These are phyloP conservation scores for Henricia sp. DNA, from an alignment of 53 echinoderm and acorn worm species.

Conservation along the genomic window DNA sequence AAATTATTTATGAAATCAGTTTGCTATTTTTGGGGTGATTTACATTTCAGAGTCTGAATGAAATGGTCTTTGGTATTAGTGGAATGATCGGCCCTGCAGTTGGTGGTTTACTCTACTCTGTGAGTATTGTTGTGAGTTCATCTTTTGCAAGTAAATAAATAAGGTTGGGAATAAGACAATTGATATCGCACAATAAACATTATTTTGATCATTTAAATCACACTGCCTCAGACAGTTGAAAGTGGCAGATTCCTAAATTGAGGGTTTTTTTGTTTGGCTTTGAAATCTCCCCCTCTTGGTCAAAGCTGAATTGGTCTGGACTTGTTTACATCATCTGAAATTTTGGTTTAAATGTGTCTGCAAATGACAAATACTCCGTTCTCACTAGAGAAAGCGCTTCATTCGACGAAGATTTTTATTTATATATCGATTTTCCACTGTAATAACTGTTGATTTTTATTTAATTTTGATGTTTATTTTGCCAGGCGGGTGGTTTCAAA, in stretches of 20 bases:
- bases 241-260: too few species aligned
- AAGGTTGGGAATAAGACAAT: neutral
- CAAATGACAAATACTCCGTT: too few species aligned
- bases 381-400: neutral
- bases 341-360: too few species aligned
- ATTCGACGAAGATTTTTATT: neutral
- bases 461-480: neutral
- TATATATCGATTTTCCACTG: neutral
- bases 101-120: neutral
- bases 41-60: neutral
- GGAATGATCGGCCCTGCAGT: neutral
- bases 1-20: neutral
- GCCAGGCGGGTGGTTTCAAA: conserved; percentile 68
- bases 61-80: neutral
- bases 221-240: too few species aligned
- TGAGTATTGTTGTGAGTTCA: neutral
- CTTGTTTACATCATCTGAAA: too few species aligned
- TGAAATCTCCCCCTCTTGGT: neutral
- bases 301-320: neutral
- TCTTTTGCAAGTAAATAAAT: neutral
- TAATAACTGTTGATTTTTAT: neutral
- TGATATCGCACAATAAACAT: neutral
- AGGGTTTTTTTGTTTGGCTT: too few species aligned
- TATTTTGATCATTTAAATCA: neutral
- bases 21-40: neutral